Evolutionary conservation across 1,140 invertebrate genomes (phyloP).

Genomic region (Sitodiplosis mosellana): DNA sequence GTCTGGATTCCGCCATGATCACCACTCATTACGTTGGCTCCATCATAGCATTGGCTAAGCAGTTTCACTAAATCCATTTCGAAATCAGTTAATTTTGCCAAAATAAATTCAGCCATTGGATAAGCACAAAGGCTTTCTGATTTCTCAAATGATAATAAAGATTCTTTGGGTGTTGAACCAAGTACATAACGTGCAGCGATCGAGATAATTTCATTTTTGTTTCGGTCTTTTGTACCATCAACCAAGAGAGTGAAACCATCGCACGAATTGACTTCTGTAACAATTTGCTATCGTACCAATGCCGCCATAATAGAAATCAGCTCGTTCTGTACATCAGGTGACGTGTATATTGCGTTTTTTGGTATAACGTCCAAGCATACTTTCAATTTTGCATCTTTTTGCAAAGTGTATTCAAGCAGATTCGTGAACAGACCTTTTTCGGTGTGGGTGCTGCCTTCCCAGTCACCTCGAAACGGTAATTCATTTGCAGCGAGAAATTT

Average conservation of each 20-base stretch:
- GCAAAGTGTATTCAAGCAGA: not conserved
- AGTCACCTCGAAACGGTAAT: not conserved
- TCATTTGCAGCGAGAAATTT: not conserved
- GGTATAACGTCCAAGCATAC: not conserved
- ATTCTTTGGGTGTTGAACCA: not conserved
- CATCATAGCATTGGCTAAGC: not conserved
- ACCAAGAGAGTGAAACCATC: too few relatives aligned
- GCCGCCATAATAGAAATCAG: not conserved
- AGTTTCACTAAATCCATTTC: not conserved
- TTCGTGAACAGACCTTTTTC: not conserved
- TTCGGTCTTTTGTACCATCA: too few relatives aligned
- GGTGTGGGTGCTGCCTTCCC: not conserved
- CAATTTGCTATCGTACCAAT: not conserved
- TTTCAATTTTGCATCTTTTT: not conserved
- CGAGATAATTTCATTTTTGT: not conserved
- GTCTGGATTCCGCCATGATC: too few relatives aligned
- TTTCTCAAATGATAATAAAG: not conserved
- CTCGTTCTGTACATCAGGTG: not conserved
- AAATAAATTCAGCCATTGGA: not conserved
- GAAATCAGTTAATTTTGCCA: not conserved
- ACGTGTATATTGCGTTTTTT: not conserved
- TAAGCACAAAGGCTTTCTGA: not conserved
- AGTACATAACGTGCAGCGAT: not conserved
- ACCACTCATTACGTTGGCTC: not conserved
- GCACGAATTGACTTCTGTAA: not conserved